phyloP scores from a whole-genome alignment of 1,140 invertebrate species.

The Nasonia giraulti region DNA sequence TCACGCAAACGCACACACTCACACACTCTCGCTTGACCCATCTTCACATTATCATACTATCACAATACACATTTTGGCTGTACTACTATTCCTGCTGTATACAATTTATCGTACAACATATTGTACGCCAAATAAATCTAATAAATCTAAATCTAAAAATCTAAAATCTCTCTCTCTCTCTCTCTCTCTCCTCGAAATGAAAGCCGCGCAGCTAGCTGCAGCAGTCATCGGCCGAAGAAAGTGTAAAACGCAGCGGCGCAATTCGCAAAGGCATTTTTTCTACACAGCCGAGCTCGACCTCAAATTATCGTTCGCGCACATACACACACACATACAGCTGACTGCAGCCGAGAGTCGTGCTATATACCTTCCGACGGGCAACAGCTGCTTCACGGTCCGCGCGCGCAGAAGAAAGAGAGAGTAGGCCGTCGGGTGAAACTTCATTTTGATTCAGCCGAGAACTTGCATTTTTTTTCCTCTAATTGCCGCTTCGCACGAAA shows the following conservation, averaged over 20 bases:
- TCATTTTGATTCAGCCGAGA: background rate
- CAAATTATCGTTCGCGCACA: background rate
- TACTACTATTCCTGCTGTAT: too few species aligned
- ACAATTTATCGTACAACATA: too few species aligned
- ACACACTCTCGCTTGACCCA: too few species aligned
- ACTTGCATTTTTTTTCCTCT: constrained; percentile 16
- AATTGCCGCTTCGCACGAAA: constrained; percentile 1
- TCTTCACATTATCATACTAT: too few species aligned
- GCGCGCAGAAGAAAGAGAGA: constrained; percentile 43
- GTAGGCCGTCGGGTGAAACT: constrained; percentile 31
- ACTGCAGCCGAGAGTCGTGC: background rate
- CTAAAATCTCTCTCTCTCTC: too few species aligned
- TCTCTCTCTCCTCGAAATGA: background rate
- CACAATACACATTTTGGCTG: too few species aligned
- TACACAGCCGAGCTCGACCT: background rate
- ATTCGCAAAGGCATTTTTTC: background rate
- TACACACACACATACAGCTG: too few species aligned
- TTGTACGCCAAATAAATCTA: too few species aligned
- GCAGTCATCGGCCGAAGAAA: background rate
- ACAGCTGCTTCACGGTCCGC: constrained; percentile 54
- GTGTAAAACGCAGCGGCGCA: background rate
- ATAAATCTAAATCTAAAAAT: too few species aligned
- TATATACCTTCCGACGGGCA: constrained; percentile 50
- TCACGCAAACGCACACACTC: too few species aligned
- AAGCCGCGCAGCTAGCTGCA: background rate